Conservation (phyloP, 92 coral and sea anemone genomes). For the Parazoanthus atlanticus region DNA sequence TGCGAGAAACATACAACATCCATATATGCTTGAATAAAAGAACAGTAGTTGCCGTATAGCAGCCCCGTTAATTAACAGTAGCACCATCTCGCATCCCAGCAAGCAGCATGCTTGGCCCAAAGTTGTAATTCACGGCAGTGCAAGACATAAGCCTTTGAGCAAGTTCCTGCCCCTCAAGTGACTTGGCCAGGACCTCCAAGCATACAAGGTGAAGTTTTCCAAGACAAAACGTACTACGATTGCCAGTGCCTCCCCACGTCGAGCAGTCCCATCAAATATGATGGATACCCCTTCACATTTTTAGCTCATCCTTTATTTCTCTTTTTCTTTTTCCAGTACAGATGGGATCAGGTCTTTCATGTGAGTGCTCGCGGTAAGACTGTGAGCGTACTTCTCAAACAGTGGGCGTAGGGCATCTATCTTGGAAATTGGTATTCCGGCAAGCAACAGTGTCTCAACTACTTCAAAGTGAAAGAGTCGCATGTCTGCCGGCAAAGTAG, state of each 20-base stretch:
- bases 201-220: slow-evolving; percentile 7
- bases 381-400: slow-evolving; percentile 8
- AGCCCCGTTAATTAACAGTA: slow-evolving; percentile 13
- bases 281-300: no score
- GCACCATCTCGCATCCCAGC: slow-evolving; percentile 31
- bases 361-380: slow-evolving; percentile 29
- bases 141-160: slow-evolving; percentile 42
- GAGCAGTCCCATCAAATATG: neutral
- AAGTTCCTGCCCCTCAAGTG: slow-evolving; percentile 28
- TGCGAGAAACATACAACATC: slow-evolving; percentile 16
- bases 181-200: slow-evolving; percentile 21
- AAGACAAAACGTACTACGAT: slow-evolving; percentile 25
- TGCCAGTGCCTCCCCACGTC: slow-evolving; percentile 53
- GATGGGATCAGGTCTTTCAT: slow-evolving; percentile 54
- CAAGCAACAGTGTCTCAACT: no score
- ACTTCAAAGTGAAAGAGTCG: no score
- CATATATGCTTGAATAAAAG: slow-evolving; percentile 26
- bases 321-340: slow-evolving; percentile 12
- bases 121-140: slow-evolving; percentile 22
- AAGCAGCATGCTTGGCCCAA: neutral
- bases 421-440: neutral
- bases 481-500: no score
- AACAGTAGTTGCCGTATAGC: slow-evolving; percentile 19
- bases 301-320: no score
- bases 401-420: slow-evolving; percentile 1